phyloP scores from a whole-genome alignment of 2,113 vertebrate genomes.

The Henicopernis longicauda region DNA sequence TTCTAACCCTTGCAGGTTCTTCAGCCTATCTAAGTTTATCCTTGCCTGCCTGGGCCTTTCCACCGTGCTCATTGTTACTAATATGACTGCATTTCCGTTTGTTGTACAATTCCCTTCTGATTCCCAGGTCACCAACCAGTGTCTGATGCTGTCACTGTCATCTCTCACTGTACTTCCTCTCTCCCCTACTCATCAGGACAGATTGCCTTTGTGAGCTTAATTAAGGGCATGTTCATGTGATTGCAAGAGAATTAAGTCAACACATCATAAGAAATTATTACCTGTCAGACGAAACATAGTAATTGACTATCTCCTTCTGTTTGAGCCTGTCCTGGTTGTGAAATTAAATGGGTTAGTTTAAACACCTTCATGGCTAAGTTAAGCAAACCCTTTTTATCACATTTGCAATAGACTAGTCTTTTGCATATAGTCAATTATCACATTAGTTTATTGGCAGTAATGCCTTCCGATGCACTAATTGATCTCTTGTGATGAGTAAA shows the following conservation, averaged over 20 bases:
- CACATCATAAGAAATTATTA: conserved; percentile 26
- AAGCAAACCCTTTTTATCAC: not conserved
- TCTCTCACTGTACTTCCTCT: not conserved
- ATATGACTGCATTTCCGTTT: not conserved
- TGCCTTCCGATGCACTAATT: not conserved
- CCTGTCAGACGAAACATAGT: conserved; percentile 43
- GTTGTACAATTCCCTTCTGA: not conserved
- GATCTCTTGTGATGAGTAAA: not conserved
- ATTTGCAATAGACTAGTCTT: not conserved
- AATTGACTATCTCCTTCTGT: conserved; percentile 18
- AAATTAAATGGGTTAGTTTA: conserved; percentile 9
- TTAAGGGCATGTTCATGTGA: conserved; percentile 1
- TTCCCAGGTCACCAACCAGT: not conserved
- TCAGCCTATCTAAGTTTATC: not conserved
- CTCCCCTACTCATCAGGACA: not conserved
- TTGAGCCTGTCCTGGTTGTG: conserved; percentile 39
- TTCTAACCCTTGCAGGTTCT: not conserved
- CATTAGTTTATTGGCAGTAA: not conserved
- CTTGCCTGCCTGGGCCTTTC: not conserved
- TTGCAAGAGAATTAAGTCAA: conserved; percentile 40
- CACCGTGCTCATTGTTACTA: not conserved
- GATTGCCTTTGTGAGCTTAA: conserved; percentile 11
- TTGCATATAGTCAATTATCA: not conserved
- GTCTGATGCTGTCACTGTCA: not conserved
- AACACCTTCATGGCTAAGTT: not conserved